These are phyloP conservation scores for Suricata suricatta DNA, from an alignment of 2,113 vertebrate species.

Conservation along the genomic window DNA sequence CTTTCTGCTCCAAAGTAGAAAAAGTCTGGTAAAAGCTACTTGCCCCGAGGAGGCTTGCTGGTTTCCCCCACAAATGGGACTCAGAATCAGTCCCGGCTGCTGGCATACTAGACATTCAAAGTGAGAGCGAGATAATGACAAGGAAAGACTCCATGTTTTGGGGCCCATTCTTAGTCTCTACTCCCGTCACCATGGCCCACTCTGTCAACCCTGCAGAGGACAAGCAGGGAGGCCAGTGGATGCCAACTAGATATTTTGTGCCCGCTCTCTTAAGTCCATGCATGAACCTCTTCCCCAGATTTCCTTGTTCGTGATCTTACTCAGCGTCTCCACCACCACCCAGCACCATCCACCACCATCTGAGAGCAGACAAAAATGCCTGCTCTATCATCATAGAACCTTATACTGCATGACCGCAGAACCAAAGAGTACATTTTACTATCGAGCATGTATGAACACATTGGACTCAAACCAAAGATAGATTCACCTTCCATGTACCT, in stretches of 20 bases:
- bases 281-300: background rate
- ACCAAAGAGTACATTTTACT: background rate
- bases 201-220: background rate
- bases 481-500: background rate
- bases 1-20: background rate
- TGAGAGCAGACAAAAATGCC: background rate
- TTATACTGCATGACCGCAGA: background rate
- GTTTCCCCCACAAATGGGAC: background rate
- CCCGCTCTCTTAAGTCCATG: fast-evolving
- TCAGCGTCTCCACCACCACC: background rate
- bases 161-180: background rate
- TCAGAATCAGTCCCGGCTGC: background rate
- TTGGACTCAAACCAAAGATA: background rate
- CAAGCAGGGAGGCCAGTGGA: background rate
- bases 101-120: background rate
- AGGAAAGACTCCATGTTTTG: background rate
- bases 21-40: background rate
- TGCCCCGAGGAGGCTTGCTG: background rate
- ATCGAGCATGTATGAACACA: background rate
- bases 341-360: background rate
- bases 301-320: background rate
- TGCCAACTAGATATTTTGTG: background rate
- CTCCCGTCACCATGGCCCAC: background rate
- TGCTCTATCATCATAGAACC: background rate
- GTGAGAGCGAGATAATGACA: background rate